Evolutionary conservation across 2,888 invertebrate genomes (phyloP), one percentile per base, ranked within the genome.

Genomic region (Eremobia ochroleuca): DNA sequence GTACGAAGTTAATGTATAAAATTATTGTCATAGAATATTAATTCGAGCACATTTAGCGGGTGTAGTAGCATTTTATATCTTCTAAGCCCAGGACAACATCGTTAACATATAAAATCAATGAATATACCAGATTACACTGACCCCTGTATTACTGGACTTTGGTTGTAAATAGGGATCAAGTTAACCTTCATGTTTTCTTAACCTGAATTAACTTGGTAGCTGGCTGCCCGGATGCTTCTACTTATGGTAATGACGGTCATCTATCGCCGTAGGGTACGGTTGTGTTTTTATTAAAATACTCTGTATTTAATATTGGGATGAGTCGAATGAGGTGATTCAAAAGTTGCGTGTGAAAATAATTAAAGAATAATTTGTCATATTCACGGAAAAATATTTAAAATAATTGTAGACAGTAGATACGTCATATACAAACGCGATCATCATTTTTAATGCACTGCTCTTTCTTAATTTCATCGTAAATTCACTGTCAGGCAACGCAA

Each of bases 71-170:
- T 72, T 81, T 87, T 82, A 88, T 79, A 76, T 79, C 84, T 86
- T 86, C 87, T 82, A 85, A 86, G 84, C 81, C 28, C 82, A 80
- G 79, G 85, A 80, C 83, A 85, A 68, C 87, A 87, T 90, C 88
- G 90, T 91, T 89, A 91, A 88, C 90, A 90, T 89, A 88, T 91
- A 89, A 89, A 90, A 89, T 86, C 77, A 81, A 89, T 86, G 74
- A 77, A 59, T 69, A 58, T 69, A 81, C 92, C 90, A 91, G 46
- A 64, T 31, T 43, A 43, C 8, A 4, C 8, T 40, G 86, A 87
- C 61, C 85, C 73, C 61, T 84, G 21, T 15, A 31, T 58, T n/a
- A 4, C 5, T 21, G 3, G 31, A 15, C n/a, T 1, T 75, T 67
- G 58, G 73, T 83, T 73, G 28, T 31, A 75, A 58, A 52, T 61